These are phyloP conservation scores for Rhizomys pruinosus DNA, from an alignment of 2,113 vertebrate species.

Conservation along the genomic window DNA sequence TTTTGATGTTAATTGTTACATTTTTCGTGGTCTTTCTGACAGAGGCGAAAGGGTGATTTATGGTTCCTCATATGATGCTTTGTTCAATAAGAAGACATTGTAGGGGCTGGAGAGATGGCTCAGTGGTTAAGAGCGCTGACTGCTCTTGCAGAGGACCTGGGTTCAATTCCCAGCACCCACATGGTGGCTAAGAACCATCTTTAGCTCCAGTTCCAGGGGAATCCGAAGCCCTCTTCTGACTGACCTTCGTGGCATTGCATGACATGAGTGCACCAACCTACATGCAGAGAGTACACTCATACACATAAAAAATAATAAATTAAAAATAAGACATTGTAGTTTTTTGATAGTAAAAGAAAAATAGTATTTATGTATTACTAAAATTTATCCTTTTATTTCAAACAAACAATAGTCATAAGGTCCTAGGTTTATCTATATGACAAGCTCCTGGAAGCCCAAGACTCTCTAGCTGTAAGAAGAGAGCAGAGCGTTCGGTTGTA, in stretches of 20 bases:
- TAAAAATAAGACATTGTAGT: background rate
- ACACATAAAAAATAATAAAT: too few species aligned
- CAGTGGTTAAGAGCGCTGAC: too few species aligned
- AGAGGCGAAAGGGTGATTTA: background rate
- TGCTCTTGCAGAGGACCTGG: too few species aligned
- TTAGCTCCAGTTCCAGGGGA: too few species aligned
- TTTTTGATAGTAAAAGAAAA: background rate
- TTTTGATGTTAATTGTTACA: background rate
- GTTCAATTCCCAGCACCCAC: too few species aligned
- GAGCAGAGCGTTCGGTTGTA: background rate
- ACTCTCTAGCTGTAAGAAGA: background rate
- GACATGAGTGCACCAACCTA: too few species aligned
- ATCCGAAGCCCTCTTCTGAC: too few species aligned
- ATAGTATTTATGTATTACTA: background rate
- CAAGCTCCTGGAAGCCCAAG: background rate
- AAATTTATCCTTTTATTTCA: background rate
- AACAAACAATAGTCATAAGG: background rate
- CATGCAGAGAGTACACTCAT: too few species aligned
- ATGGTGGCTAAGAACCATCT: too few species aligned
- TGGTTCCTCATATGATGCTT: background rate
- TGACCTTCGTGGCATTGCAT: too few species aligned
- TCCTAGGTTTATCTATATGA: background rate
- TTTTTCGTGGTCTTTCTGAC: background rate
- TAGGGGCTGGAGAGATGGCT: too few species aligned
- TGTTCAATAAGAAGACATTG: background rate